These are phyloP conservation scores for Ardeotis arabs DNA, from an alignment of 2,113 vertebrate species.

Conservation along the genomic window DNA sequence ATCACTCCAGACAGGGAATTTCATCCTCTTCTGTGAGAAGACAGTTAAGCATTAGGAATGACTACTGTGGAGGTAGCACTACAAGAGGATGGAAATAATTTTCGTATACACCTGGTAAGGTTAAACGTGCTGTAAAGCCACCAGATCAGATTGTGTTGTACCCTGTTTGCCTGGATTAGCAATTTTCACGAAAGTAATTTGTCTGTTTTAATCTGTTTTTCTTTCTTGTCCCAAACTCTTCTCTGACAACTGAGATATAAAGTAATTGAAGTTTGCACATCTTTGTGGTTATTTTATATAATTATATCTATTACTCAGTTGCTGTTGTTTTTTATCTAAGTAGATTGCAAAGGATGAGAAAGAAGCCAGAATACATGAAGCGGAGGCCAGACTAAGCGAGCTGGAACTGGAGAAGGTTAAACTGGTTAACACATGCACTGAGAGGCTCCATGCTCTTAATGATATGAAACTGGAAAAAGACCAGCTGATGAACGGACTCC, in stretches of 20 bases:
- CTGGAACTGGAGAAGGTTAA: conserved; percentile 75
- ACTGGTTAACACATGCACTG: conserved; percentile 66
- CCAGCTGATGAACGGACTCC: conserved; percentile 73
- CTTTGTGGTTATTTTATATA: not conserved
- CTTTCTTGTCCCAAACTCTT: not conserved
- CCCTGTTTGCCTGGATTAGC: not conserved
- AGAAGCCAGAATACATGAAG: conserved; percentile 65
- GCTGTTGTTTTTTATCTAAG: not conserved
- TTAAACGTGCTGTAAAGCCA: not conserved
- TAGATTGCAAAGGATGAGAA: conserved; percentile 72
- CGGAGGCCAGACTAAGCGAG: conserved; percentile 70
- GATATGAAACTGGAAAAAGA: conserved; percentile 78
- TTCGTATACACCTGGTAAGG: not conserved
- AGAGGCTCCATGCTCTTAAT: conserved; percentile 68
- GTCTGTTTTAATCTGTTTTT: not conserved
- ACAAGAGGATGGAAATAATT: not conserved
- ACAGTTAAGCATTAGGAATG: not conserved
- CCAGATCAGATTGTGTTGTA: not conserved
- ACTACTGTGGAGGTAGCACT: not conserved
- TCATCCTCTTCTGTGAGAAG: not conserved
- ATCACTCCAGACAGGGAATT: not conserved
- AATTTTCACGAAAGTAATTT: not conserved
- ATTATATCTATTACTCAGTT: not conserved
- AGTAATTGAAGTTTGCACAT: not conserved
- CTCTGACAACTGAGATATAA: not conserved